Evolutionary conservation across 1,140 invertebrate species (phyloP).

Genomic region (Eumeta japonica): DNA sequence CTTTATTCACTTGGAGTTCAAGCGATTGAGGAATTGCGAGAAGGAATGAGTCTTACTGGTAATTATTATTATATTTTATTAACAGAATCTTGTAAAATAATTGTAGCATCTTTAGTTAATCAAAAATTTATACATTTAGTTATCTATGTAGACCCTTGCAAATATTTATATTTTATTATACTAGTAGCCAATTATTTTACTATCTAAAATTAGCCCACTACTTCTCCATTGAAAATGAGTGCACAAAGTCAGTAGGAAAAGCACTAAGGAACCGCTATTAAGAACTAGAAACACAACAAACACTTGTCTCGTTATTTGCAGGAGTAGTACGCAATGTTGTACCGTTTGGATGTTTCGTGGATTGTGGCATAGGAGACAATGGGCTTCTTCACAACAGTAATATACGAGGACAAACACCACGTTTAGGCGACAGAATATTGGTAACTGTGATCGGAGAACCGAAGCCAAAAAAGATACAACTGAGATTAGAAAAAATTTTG

Average conservation of each 20-base stretch:
- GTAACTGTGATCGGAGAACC: conserved; percentile 41
- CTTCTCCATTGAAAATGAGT: too few species aligned
- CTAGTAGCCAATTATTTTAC: too few species aligned
- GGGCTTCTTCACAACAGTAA: conserved; percentile 74
- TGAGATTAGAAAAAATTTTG: conserved; percentile 37
- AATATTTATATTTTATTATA: conserved; percentile 1
- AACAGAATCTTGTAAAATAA: too few species aligned
- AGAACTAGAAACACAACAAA: too few species aligned
- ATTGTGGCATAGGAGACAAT: conserved; percentile 77
- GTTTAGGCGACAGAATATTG: conserved; percentile 69
- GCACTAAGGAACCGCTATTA: too few species aligned
- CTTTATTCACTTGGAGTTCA: conserved; percentile 48
- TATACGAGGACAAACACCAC: conserved; percentile 60
- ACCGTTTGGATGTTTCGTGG: conserved; percentile 88
- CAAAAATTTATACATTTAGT: neutral
- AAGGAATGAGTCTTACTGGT: conserved; percentile 46
- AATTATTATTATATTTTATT: conserved; percentile 5
- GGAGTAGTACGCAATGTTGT: conserved; percentile 80
- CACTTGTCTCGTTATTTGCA: conserved; percentile 43
- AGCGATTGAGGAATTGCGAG: conserved; percentile 31
- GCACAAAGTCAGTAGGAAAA: too few species aligned
- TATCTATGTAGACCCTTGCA: neutral
- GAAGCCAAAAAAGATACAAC: conserved; percentile 39
- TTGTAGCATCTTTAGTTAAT: neutral
- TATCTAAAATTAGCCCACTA: too few species aligned